Base-by-base conservation (phyloP, 2,113 vertebrate species). In the Ursus arctos region DNA sequence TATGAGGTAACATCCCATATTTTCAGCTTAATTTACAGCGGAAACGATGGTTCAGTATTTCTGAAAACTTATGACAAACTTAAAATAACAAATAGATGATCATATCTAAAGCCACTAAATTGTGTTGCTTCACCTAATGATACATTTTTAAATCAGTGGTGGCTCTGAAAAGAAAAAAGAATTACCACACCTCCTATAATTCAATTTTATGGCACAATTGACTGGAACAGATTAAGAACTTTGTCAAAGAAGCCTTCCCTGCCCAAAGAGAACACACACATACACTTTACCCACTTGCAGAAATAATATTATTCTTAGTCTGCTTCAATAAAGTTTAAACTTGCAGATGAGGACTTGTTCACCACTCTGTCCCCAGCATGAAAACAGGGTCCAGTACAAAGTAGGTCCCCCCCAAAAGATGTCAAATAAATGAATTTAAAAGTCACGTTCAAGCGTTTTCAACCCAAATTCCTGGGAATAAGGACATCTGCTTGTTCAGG, bases 61-160 rank as follows among this genome's bases (percentile, higher is more conserved):
- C 72, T 81, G 28, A 94, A 94, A 97, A 77, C 16, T 13, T 76
- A 36, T 89, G 61, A 53, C 40, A 96, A 86, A 96, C 55, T 88
- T 76, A 12, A 28, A 80, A 47, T 61, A 69, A 55, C 24, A 79
- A 88, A 6, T 43, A 96, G 9, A 49, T 31, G 13, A 49, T 24
- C 80, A 96, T 88, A 77, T 18, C 33, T 83, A 92, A 74, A 82
- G n/a, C 5, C 26, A 63, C 57, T 79, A 83, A 80, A 33, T 79
- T 83, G n/a, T 59, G 51, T 55, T 93, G 16, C 72, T 65, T 84
- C 89, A 82, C 33, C 53, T 88, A 65, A 82, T 51, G 19, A 76
- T 43, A 47, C 21, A 33, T 77, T 84, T 93, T 95, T 57, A 63
- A 85, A 94, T 24, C 18, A 81, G 22, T 49, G 14, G 10, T 74